Evolutionary conservation across 2,888 invertebrate genomes (phyloP).

Genomic region (Monoplex corrugatus): DNA sequence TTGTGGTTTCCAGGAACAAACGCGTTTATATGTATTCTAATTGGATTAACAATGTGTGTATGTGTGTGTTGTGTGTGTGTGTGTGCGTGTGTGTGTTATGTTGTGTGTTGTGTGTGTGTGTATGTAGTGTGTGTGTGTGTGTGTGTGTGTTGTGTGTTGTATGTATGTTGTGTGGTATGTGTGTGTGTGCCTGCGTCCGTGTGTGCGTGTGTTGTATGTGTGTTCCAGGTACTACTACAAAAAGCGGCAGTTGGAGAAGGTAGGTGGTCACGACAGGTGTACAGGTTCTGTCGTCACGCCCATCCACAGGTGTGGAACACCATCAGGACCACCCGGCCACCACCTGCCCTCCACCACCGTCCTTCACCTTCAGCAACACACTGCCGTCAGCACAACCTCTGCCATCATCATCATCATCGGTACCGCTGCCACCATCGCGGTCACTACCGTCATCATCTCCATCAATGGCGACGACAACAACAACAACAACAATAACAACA

Average conservation of each 20-base stretch:
- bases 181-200: background rate
- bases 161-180: background rate
- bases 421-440: too few relatives aligned
- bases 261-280: conserved; percentile 32
- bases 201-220: background rate
- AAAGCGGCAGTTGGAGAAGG: conserved; percentile 26
- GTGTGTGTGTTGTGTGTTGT: too few relatives aligned
- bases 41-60: too few relatives aligned
- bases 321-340: background rate
- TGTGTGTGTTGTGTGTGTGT: conserved; percentile 11
- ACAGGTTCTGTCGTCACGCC: conserved; percentile 9
- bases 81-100: background rate
- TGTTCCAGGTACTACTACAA: conserved; percentile 45
- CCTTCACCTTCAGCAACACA: background rate
- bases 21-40: too few relatives aligned
- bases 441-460: too few relatives aligned
- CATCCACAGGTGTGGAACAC: conserved; percentile 1
- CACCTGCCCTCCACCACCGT: background rate
- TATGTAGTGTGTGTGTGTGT: background rate
- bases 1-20: too few relatives aligned
- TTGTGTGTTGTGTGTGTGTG: too few relatives aligned
- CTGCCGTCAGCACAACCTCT: too few relatives aligned
- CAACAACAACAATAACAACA: background rate
- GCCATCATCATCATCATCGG: background rate
- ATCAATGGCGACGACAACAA: too few relatives aligned